These are phyloP conservation scores for Ptychoptera albimana DNA, from an alignment of 2,888 invertebrate species.

Conservation along the genomic window DNA sequence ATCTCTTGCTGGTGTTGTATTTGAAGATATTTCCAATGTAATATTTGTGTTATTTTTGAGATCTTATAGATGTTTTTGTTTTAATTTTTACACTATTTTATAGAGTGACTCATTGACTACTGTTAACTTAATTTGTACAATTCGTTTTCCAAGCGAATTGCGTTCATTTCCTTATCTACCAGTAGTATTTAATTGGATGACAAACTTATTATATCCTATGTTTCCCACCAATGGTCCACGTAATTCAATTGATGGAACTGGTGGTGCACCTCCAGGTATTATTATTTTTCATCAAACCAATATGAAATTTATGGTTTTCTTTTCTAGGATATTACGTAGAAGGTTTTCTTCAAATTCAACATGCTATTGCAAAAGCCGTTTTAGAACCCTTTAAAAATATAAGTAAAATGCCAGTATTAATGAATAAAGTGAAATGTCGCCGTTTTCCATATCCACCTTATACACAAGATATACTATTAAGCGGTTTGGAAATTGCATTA, in stretches of 20 bases:
- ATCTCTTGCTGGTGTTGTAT: no score
- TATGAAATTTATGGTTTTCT: no score
- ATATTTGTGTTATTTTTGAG: no score
- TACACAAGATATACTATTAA: slow-evolving; percentile 46
- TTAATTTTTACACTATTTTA: slow-evolving; percentile 32
- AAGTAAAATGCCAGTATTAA: neutral
- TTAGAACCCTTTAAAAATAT: slow-evolving; percentile 17
- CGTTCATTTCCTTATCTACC: slow-evolving; percentile 21
- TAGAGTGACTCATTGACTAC: slow-evolving; percentile 12
- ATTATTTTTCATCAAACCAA: no score
- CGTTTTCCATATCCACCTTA: slow-evolving; percentile 62
- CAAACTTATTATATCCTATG: slow-evolving; percentile 46
- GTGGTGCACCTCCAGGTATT: slow-evolving; percentile 43
- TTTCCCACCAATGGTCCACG: slow-evolving; percentile 54
- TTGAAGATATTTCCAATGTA: no score
- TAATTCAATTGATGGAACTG: slow-evolving; percentile 30
- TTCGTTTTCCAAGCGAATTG: slow-evolving; percentile 50
- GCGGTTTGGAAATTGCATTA: slow-evolving; percentile 46
- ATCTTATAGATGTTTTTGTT: slow-evolving; percentile 32
- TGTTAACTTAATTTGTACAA: slow-evolving; percentile 34
- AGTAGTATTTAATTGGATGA: slow-evolving; percentile 39
- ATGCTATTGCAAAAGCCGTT: slow-evolving; percentile 35
- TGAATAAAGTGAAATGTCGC: no score
- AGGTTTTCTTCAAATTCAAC: slow-evolving; percentile 50
- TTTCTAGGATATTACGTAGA: slow-evolving; percentile 26